A percentile compares a stretch with the other conserved stretches of the same genome.
Evolutionary conservation across 2,113 vertebrate genomes (phyloP).

Genomic region (Micronycteris hirsuta): DNA sequence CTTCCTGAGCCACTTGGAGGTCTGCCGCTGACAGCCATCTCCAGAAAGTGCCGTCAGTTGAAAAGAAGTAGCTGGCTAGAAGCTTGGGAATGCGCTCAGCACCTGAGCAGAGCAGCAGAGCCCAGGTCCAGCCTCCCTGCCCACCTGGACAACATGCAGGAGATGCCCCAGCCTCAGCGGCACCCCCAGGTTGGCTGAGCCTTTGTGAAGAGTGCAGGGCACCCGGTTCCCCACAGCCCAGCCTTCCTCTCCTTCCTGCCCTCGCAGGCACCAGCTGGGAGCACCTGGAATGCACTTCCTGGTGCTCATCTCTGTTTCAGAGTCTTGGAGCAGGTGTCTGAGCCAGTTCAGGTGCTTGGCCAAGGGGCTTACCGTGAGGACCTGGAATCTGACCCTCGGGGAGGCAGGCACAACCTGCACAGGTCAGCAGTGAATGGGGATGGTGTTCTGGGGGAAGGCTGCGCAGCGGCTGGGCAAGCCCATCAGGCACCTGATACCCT

Average conservation of each 20-base stretch:
- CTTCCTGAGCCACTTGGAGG: not conserved
- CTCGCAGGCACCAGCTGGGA: rapidly evolving
- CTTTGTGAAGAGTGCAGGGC: no score
- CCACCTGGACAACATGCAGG: no score
- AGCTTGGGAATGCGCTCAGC: rapidly evolving
- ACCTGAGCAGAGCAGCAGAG: rapidly evolving
- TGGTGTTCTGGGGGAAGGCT: not conserved
- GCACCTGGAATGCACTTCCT: not conserved
- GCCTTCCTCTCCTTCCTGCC: no score
- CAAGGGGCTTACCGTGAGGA: not conserved
- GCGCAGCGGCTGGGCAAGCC: no score
- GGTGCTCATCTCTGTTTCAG: no score
- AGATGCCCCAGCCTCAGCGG: not conserved
- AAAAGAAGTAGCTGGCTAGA: not conserved
- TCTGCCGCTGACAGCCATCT: not conserved
- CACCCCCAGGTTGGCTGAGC: not conserved
- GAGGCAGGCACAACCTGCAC: no score
- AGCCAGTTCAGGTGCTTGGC: rapidly evolving
- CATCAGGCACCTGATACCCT: not conserved
- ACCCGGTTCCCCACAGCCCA: no score
- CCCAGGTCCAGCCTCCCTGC: not conserved
- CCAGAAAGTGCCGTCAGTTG: not conserved
- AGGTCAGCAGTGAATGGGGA: not conserved
- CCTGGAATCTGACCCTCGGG: not conserved
- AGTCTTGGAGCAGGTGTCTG: not conserved